Percentiles rank a stretch among this genome's conserved stretches.
Evolutionary conservation across 2,113 vertebrate genomes (phyloP).

Genomic region (Cyrtonyx montezumae): DNA sequence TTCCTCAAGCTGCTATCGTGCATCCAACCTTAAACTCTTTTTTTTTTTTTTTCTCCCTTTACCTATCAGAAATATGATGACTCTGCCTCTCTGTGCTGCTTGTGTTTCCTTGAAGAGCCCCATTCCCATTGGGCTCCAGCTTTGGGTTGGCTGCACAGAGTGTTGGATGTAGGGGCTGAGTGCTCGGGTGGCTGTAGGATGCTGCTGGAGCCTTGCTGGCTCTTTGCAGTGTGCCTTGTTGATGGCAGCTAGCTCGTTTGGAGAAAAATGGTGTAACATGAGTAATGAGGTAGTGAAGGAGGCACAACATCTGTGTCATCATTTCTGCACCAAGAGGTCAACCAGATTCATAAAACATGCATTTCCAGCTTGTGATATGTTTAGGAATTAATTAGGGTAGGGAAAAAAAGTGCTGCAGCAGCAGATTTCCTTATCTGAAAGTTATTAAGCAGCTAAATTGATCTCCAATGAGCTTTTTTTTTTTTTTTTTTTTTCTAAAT

Average conservation of each 20-base stretch:
- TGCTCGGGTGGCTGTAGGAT: not conserved
- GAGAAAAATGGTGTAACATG: not conserved
- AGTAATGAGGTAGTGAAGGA: constrained; percentile 65
- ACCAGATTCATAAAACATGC: constrained; percentile 64
- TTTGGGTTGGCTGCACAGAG: not conserved
- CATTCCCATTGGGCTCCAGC: fast-evolving
- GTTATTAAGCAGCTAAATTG: constrained; percentile 69
- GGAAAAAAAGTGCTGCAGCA: constrained; percentile 64
- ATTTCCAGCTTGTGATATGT: constrained; percentile 69
- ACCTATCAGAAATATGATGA: not conserved
- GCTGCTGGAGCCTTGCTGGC: not conserved
- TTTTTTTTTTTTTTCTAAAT: not conserved
- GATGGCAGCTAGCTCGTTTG: not conserved
- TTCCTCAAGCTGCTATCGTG: not conserved
- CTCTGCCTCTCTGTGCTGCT: not conserved
- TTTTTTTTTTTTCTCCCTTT: fast-evolving
- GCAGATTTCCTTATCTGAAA: constrained; percentile 73
- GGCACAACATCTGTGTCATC: constrained; percentile 73
- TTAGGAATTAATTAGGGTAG: constrained; percentile 79
- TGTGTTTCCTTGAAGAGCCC: fast-evolving
- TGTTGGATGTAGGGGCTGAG: fast-evolving
- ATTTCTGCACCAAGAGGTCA: constrained; percentile 78
- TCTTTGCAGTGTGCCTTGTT: not conserved
- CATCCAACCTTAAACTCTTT: fast-evolving
- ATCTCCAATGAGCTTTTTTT: constrained; percentile 57